These are phyloP conservation scores for Thamnophis elegans DNA, from an alignment of 2,797 vertebrate genomes.

Conservation along the genomic window DNA sequence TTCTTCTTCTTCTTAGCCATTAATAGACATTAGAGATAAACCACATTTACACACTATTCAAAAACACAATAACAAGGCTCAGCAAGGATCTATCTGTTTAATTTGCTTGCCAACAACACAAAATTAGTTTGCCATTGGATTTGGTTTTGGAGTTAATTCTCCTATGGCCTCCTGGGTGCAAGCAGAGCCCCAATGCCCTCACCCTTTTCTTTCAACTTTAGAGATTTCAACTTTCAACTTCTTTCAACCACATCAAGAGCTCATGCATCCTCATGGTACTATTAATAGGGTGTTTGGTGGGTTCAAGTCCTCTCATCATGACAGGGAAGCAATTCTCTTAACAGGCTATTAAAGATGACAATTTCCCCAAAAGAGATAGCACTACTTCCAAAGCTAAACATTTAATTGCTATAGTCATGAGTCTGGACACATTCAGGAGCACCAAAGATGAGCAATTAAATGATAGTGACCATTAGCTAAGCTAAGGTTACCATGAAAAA, in stretches of 20 bases:
- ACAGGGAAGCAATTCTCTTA: neutral
- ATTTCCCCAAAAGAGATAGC: conserved; percentile 4
- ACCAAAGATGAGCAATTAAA: conserved; percentile 48
- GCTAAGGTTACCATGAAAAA: neutral
- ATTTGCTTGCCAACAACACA: neutral
- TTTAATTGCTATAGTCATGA: neutral
- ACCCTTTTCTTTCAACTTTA: neutral
- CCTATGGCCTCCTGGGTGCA: neutral
- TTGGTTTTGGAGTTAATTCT: neutral
- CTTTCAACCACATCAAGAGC: neutral
- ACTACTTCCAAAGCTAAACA: neutral
- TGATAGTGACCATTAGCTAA: conserved; percentile 5
- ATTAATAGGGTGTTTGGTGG: neutral
- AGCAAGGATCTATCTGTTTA: neutral
- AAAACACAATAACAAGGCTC: neutral
- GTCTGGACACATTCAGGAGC: conserved; percentile 22
- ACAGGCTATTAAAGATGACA: neutral
- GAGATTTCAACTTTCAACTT: neutral
- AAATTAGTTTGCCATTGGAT: neutral
- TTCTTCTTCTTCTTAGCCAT: neutral
- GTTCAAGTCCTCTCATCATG: neutral
- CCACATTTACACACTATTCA: neutral
- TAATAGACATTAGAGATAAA: neutral
- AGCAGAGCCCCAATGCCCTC: neutral
- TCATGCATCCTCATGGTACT: neutral